Percentiles rank a stretch among this genome's conserved stretches.
phyloP scores from a whole-genome alignment of 2,113 vertebrate genomes.

The Eonycteris spelaea region DNA sequence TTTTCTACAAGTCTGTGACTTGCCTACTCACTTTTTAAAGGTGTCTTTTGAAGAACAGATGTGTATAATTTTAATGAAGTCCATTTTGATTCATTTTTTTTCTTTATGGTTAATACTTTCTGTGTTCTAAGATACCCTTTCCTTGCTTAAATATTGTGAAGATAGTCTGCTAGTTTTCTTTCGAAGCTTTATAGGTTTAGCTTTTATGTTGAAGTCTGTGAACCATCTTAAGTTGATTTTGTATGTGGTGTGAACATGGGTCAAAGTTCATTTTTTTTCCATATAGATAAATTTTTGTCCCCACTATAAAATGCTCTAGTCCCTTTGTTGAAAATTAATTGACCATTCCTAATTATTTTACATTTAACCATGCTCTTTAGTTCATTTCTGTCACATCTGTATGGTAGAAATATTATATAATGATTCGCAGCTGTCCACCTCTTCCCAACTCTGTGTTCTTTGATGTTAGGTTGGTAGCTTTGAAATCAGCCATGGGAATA shows the following conservation, averaged over 20 bases:
- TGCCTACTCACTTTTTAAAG: neutral
- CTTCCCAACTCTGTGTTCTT: neutral
- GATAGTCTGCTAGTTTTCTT: neutral
- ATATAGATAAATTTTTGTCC: neutral
- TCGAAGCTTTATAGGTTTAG: neutral
- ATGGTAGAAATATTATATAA: neutral
- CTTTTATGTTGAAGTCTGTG: neutral
- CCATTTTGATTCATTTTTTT: neutral
- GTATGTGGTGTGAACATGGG: neutral
- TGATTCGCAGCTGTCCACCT: rapidly evolving
- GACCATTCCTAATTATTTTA: neutral
- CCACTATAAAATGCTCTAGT: neutral
- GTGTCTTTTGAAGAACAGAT: neutral
- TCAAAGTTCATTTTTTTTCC: neutral
- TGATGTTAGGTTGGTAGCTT: neutral
- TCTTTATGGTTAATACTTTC: neutral
- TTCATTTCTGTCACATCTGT: neutral
- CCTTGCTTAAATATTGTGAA: neutral
- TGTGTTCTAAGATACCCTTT: neutral
- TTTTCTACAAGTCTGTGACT: neutral
- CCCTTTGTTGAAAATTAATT: neutral
- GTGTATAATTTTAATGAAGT: neutral
- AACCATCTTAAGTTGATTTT: neutral
- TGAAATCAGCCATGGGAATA: neutral
- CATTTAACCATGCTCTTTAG: neutral